Evolutionary conservation across 64 coral and sea anemone genomes (phyloP).

Genomic region (Montipora capricornis): DNA sequence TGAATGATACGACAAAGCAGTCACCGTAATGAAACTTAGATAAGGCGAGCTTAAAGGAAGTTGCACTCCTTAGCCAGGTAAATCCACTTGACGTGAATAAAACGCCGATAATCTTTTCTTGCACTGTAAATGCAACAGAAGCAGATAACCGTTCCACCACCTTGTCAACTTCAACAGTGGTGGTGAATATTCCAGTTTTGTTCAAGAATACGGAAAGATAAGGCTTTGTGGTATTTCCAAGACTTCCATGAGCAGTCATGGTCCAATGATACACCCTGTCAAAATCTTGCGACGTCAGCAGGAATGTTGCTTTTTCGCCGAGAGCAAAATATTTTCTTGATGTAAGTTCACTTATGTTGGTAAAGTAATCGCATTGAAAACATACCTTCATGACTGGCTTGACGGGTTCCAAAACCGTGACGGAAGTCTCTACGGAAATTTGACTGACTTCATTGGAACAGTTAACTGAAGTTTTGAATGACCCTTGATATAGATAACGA

Average conservation of each 20-base stretch:
- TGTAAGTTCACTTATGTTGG: neutral
- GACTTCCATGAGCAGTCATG: neutral
- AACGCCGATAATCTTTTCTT: slow-evolving; percentile 36
- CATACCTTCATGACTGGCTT: neutral
- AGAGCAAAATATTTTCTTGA: slow-evolving; percentile 10
- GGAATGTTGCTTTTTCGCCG: slow-evolving; percentile 22
- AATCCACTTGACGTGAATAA: slow-evolving; percentile 35
- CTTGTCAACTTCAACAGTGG: slow-evolving; percentile 58
- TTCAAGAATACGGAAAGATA: neutral
- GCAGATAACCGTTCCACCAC: slow-evolving; percentile 19
- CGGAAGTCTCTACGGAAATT: neutral
- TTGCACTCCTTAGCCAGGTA: slow-evolving; percentile 21
- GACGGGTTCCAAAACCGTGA: slow-evolving; percentile 21
- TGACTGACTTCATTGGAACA: slow-evolving; percentile 33
- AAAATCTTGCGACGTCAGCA: slow-evolving; percentile 56
- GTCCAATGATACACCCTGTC: slow-evolving; percentile 48
- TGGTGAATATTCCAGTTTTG: neutral
- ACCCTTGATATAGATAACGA: slow-evolving; percentile 1
- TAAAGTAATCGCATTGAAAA: neutral
- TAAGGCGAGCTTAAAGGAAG: slow-evolving; percentile 5
- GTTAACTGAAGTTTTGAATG: neutral
- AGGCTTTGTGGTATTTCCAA: neutral
- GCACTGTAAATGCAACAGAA: slow-evolving; percentile 32
- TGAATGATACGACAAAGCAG: slow-evolving; percentile 38
- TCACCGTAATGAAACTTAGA: neutral